Evolutionary conservation across 2,888 invertebrate species (phyloP).

Genomic region (Stenotaenia linearis): DNA sequence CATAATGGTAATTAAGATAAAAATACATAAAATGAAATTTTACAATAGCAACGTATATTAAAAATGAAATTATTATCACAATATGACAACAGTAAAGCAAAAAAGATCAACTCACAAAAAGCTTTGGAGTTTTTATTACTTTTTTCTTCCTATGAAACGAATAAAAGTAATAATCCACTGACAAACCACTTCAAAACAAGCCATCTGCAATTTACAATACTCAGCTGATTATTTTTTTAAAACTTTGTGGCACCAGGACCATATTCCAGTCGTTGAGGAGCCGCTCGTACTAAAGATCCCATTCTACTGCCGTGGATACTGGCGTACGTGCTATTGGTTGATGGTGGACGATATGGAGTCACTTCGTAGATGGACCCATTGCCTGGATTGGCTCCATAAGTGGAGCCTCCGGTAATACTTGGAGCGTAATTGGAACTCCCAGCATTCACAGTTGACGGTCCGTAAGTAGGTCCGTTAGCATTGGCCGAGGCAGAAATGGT

Average conservation of each 20-base stretch:
- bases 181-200: not conserved
- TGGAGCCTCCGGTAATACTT: slow-evolving; percentile 21
- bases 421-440: slow-evolving; percentile 26
- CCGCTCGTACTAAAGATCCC: slow-evolving; percentile 30
- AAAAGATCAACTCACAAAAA: not conserved
- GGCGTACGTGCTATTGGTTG: slow-evolving; percentile 34
- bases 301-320: slow-evolving; percentile 35
- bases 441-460: not conserved
- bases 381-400: slow-evolving; percentile 15
- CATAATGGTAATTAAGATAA: not conserved
- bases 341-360: slow-evolving; percentile 31
- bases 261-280: slow-evolving; percentile 35
- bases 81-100: not conserved
- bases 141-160: not conserved
- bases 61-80: not conserved
- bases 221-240: slow-evolving; percentile 24
- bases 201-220: not conserved
- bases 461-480: not conserved
- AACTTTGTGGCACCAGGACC: slow-evolving; percentile 35
- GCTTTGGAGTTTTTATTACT: not conserved
- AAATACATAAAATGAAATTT: not conserved
- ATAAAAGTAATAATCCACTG: not conserved
- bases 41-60: not conserved
- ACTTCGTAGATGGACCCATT: slow-evolving; percentile 32
- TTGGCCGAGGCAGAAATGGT: slow-evolving; percentile 29